These are phyloP conservation scores for Aphelinus certus DNA, from an alignment of 1,140 invertebrate species.

Conservation along the genomic window DNA sequence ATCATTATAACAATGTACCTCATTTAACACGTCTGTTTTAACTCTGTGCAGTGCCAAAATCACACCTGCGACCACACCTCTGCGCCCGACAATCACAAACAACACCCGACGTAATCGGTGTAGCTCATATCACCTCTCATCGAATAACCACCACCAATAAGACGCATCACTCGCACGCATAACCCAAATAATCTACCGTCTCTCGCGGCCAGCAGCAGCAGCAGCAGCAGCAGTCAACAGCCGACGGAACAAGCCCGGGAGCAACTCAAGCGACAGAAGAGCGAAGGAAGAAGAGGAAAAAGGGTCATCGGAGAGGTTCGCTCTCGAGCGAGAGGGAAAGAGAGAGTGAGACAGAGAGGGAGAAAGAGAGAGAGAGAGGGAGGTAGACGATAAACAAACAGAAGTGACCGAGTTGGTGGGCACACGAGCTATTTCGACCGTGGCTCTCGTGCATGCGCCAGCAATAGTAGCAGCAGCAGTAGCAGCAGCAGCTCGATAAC, in stretches of 20 bases:
- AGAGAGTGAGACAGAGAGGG: no score
- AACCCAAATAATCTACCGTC: background rate
- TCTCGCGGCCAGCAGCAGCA: background rate
- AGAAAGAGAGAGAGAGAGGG: no score
- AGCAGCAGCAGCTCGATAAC: background rate
- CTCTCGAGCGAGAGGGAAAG: no score
- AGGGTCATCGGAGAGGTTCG: background rate
- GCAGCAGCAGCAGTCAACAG: background rate
- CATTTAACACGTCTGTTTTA: conserved; percentile 31
- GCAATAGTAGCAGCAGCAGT: no score
- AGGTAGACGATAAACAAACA: conserved; percentile 15
- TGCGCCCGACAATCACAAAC: conserved; percentile 39
- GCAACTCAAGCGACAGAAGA: background rate
- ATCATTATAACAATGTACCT: conserved; percentile 24
- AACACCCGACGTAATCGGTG: conserved; percentile 11
- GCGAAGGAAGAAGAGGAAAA: conserved; percentile 6
- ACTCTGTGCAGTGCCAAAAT: conserved; percentile 40
- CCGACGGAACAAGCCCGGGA: background rate
- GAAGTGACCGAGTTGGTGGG: conserved; percentile 14
- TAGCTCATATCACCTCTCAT: conserved; percentile 33
- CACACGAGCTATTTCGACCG: background rate
- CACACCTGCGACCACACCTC: conserved; percentile 37
- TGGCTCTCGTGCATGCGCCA: background rate
- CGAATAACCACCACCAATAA: conserved; percentile 18
- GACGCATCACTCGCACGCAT: background rate